A percentile compares a stretch with the other conserved stretches of the same genome.
Conservation (phyloP, 2,797 vertebrate genomes). For the Siniperca undulata region DNA sequence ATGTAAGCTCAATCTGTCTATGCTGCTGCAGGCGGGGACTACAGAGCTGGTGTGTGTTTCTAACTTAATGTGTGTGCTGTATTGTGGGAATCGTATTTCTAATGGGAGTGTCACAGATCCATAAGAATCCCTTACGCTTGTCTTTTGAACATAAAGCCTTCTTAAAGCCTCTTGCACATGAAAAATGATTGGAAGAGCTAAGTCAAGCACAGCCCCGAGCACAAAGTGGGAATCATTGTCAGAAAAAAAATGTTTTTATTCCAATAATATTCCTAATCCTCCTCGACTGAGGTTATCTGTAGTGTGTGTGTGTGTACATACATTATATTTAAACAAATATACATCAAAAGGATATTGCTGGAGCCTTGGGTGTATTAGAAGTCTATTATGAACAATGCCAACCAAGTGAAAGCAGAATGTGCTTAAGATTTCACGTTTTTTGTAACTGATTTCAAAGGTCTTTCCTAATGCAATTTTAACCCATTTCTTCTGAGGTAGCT, state of each 20-base stretch:
- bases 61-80: constrained; percentile 50
- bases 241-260: constrained; percentile 43
- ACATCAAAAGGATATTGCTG: constrained; percentile 37
- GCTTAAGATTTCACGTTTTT: constrained; percentile 27
- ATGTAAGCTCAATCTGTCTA: constrained; percentile 53
- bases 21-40: constrained; percentile 44
- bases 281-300: constrained; percentile 41
- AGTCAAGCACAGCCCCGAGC: constrained; percentile 62
- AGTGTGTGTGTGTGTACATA: constrained; percentile 1
- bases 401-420: not conserved
- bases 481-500: constrained; percentile 18
- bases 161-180: constrained; percentile 58
- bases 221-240: constrained; percentile 40
- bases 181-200: constrained; percentile 56
- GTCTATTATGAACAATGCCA: constrained; percentile 52
- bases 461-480: not conserved
- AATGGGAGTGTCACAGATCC: constrained; percentile 71
- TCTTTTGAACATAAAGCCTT: constrained; percentile 69
- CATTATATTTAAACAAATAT: constrained; percentile 39
- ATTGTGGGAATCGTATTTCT: constrained; percentile 59
- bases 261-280: constrained; percentile 65
- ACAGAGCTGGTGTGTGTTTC: constrained; percentile 52
- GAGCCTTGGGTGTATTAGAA: constrained; percentile 21
- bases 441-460: constrained; percentile 28
- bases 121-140: constrained; percentile 60